Evolutionary conservation across 2,797 vertebrate genomes (phyloP), one percentile per base, ranked within the genome.

Genomic region (Neosilurus mollespiculum): DNA sequence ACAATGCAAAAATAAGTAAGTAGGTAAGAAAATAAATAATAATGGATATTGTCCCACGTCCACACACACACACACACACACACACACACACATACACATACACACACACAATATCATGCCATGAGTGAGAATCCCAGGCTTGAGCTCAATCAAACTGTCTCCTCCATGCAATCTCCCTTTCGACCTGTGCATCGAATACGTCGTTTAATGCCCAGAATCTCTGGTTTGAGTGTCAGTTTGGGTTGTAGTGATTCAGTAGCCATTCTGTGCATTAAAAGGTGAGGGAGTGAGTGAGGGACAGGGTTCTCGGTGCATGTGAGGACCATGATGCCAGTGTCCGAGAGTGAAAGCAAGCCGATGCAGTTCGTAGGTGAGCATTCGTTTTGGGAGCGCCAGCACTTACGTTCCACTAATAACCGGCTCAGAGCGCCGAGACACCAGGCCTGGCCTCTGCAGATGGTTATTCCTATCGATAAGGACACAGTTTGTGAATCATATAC

Each of bases 351-450:
- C 87, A 83, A 86, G 84, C 87, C 84, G 84, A 85, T 86, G 89
- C 83, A 82, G 82, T 85, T 82, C 53, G 83, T 72, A 84, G 86
- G 72, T 87, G 71, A 86, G 84, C 84, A 85, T 88, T 88, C 83
- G 53, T 79, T 75, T 26, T 79, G 69, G 62, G 58, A 76, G 82
- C 24, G 76, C 84, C 87, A 83, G 86, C 88, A 90, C 90, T 90
- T 90, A 90, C 90, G 85, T 90, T 88, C 90, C 90, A 86, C 88
- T 90, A 90, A 90, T 90, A 86, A 90, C 90, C 20, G 90, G 90
- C 87, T 90, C 90, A 89, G 90, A 90, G 87, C 90, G 88, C 86
- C 90, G 89, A 71, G 90, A 90, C 86, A 90, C 89, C 89, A 90
- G 87, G 62, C 90, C 89, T 66, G 90, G 90, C 83, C 90, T 88